Evolutionary conservation across 2,113 vertebrate species (phyloP).

Genomic region (Lycaon pictus): DNA sequence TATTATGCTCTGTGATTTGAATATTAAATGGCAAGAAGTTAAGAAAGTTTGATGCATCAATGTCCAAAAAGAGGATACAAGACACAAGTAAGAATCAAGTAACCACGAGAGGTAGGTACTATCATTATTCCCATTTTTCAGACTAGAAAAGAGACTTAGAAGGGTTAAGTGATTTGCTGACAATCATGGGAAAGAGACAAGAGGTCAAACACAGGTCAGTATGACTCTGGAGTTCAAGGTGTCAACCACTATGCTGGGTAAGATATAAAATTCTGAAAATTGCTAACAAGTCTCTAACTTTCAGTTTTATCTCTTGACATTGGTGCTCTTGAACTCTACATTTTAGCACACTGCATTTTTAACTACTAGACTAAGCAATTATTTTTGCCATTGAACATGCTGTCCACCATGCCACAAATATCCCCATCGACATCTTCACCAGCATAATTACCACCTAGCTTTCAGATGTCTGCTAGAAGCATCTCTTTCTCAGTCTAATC

Average conservation of each 20-base stretch:
- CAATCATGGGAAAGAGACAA: neutral
- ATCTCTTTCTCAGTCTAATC: neutral
- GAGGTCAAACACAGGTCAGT: neutral
- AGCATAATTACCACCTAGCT: neutral
- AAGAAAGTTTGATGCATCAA: neutral
- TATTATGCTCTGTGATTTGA: neutral
- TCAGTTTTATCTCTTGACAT: neutral
- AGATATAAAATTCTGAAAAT: neutral
- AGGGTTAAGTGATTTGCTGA: neutral
- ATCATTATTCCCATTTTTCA: neutral
- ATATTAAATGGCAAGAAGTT: neutral
- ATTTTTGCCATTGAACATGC: neutral
- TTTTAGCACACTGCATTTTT: neutral
- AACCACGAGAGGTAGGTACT: neutral
- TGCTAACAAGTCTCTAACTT: neutral
- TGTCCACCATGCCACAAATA: neutral
- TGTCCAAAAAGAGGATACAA: neutral
- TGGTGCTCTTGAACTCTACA: neutral
- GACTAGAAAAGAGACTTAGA: neutral
- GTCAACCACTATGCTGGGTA: neutral
- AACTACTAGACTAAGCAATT: neutral
- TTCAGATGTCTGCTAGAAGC: neutral
- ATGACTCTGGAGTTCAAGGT: neutral
- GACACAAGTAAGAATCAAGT: slow-evolving; percentile 23
- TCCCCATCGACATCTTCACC: neutral